Conservation (phyloP, 2,113 vertebrate species). For the Nyctibius bracteatus region DNA sequence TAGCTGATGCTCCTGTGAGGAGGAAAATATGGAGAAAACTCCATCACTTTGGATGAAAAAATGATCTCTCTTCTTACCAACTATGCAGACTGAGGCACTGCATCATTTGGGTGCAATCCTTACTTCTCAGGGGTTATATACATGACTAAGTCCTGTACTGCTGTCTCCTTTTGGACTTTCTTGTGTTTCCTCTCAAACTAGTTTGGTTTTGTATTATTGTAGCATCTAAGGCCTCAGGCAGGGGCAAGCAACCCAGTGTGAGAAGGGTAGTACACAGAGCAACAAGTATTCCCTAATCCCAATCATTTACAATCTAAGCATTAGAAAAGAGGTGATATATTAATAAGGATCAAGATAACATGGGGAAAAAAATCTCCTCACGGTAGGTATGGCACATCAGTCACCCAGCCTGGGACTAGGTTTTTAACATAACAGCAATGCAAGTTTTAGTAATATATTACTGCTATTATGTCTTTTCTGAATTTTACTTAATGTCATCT, state of each 20-base stretch:
- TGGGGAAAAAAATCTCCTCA: fast-evolving
- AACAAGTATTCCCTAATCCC: neutral
- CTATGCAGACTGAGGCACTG: neutral
- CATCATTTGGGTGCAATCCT: neutral
- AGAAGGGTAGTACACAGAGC: neutral
- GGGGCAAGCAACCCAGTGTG: neutral
- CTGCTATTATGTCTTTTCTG: neutral
- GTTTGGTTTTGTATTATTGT: neutral
- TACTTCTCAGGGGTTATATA: neutral
- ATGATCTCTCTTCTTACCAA: neutral
- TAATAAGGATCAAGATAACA: neutral
- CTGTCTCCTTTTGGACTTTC: neutral
- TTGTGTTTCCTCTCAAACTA: neutral
- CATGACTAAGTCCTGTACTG: no score
- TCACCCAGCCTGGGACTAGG: neutral
- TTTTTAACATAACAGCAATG: neutral
- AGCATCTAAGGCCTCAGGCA: neutral
- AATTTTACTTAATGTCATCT: neutral
- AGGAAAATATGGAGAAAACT: neutral
- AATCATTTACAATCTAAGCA: neutral
- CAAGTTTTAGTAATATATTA: neutral
- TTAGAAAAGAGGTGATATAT: neutral
- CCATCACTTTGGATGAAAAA: neutral
- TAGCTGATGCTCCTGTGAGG: neutral
- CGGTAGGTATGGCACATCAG: neutral